Evolutionary conservation across 2,797 vertebrate genomes (phyloP).

Genomic region (Clamator glandarius): DNA sequence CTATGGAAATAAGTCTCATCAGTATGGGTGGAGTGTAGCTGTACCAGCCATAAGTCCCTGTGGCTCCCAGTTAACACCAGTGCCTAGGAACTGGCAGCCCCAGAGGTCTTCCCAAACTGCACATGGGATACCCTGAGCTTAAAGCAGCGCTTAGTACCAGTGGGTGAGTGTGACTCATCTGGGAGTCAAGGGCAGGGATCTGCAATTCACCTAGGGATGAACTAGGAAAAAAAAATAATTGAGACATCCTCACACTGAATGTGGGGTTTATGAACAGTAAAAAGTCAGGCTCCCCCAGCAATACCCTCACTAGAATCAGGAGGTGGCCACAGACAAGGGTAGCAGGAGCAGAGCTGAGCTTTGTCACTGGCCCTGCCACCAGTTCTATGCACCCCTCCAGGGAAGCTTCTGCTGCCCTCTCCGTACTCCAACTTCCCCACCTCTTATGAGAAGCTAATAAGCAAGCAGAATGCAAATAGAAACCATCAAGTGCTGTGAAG

Average conservation of each 20-base stretch:
- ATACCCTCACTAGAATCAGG: fast-evolving
- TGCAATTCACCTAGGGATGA: not conserved
- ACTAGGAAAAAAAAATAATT: not conserved
- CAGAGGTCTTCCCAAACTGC: not conserved
- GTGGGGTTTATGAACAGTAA: not conserved
- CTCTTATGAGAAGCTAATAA: not conserved
- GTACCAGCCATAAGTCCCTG: not conserved
- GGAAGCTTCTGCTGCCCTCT: not conserved
- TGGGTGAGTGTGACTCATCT: not conserved
- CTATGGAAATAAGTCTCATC: conserved; percentile 71
- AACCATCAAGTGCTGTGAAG: not conserved
- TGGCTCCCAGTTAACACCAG: conserved; percentile 40
- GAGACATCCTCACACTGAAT: not conserved
- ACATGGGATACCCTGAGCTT: not conserved
- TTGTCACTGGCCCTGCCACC: not conserved
- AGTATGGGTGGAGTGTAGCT: conserved; percentile 32
- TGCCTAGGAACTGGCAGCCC: not conserved
- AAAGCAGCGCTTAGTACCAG: not conserved
- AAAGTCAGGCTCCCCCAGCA: not conserved
- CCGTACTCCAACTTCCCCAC: not conserved
- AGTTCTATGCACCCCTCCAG: not conserved
- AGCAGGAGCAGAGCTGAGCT: not conserved
- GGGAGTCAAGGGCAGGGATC: not conserved
- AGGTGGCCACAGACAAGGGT: not conserved
- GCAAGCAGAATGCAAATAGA: not conserved